Evolutionary conservation across 2,888 invertebrate genomes (phyloP).

Genomic region (Sminthurides aquaticus): DNA sequence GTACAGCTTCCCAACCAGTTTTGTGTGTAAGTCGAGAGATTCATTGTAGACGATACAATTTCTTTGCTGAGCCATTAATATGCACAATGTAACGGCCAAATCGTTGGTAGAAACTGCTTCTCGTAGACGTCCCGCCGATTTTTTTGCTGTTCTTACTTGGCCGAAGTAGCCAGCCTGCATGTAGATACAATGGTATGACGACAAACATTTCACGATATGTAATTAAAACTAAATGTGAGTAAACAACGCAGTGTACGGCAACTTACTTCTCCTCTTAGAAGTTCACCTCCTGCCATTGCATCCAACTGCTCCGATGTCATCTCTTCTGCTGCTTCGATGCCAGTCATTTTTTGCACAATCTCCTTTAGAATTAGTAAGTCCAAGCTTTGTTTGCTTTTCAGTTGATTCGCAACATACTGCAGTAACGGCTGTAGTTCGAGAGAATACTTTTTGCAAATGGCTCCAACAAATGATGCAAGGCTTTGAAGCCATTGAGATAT

Average conservation of each 20-base stretch:
- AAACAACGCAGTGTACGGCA: too few relatives aligned
- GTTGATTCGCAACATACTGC: slow-evolving; percentile 93
- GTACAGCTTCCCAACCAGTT: slow-evolving; percentile 71
- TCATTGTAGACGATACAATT: slow-evolving; percentile 86
- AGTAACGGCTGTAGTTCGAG: slow-evolving; percentile 90
- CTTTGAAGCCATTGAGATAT: slow-evolving; percentile 91
- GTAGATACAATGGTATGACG: slow-evolving; percentile 42
- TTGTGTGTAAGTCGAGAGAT: slow-evolving; percentile 66
- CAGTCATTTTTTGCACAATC: slow-evolving; percentile 98
- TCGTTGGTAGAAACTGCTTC: slow-evolving; percentile 91
- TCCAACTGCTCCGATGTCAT: slow-evolving; percentile 93
- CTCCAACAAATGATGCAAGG: slow-evolving; percentile 89
- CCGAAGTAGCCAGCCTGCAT: slow-evolving; percentile 96
- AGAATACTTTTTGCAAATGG: slow-evolving; percentile 93
- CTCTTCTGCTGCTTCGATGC: slow-evolving; percentile 93
- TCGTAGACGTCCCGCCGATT: slow-evolving; percentile 86
- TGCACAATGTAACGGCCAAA: slow-evolving; percentile 83
- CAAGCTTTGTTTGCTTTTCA: slow-evolving; percentile 89
- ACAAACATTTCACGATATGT: not conserved
- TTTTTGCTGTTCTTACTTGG: slow-evolving; percentile 92
- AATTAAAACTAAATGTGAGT: too few relatives aligned
- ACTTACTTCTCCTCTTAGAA: slow-evolving; percentile 80
- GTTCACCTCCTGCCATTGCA: slow-evolving; percentile 94
- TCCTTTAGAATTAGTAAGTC: slow-evolving; percentile 90
- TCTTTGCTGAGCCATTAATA: slow-evolving; percentile 93